Conservation (phyloP, 2,888 invertebrate species). For the Chirona hameri region DNA sequence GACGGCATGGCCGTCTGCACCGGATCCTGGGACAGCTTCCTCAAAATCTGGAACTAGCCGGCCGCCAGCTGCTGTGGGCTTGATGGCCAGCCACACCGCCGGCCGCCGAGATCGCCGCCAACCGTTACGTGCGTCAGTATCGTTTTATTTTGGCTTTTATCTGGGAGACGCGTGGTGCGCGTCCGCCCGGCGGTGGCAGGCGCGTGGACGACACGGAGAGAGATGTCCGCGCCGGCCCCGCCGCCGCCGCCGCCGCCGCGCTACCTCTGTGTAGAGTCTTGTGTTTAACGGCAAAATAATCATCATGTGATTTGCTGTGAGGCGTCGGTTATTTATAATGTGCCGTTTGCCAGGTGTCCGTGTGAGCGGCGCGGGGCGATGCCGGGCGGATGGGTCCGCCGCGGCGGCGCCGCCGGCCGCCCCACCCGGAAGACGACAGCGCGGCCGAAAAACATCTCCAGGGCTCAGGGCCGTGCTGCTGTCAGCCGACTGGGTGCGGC, state of each 20-base stretch:
- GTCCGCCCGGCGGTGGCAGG: neutral
- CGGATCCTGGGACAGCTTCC: slow-evolving; percentile 99
- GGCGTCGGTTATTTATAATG: slow-evolving; percentile 25
- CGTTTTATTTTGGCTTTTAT: slow-evolving; percentile 26
- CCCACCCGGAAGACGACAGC: slow-evolving; percentile 34
- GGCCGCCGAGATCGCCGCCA: neutral
- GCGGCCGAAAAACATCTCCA: slow-evolving; percentile 8
- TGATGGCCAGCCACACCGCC: neutral
- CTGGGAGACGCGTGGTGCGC: neutral
- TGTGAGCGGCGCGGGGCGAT: neutral
- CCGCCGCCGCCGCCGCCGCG: neutral
- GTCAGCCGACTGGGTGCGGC: slow-evolving; percentile 33
- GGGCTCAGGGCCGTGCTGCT: slow-evolving; percentile 25
- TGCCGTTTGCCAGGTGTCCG: slow-evolving; percentile 2
- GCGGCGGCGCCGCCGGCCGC: slow-evolving; percentile 30
- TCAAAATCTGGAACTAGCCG: slow-evolving; percentile 96
- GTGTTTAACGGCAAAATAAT: slow-evolving; percentile 28
- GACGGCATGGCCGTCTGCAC: slow-evolving; percentile 99
- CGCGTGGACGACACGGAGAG: neutral
- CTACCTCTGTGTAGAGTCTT: slow-evolving; percentile 6
- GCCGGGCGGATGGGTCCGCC: neutral
- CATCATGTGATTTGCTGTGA: slow-evolving; percentile 28
- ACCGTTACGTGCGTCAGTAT: slow-evolving; percentile 8
- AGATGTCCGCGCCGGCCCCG: neutral
- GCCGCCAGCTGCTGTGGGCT: no score